Evolutionary conservation across 2,113 vertebrate species (phyloP), one percentile per base, ranked within the genome.

Genomic region (Paraplagusia blochii): DNA sequence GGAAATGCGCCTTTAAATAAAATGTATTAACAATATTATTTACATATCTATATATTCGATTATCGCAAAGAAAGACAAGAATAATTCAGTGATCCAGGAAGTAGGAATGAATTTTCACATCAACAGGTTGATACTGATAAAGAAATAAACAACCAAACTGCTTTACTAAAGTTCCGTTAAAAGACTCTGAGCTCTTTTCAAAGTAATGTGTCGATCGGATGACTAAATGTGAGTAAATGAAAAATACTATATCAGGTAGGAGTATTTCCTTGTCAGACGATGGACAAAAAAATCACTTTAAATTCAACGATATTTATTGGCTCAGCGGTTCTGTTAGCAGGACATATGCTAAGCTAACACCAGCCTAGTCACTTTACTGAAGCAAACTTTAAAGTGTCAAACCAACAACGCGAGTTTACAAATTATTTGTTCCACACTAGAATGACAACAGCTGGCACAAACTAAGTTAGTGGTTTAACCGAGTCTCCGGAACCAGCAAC

Each of bases 321-420:
- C 62, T 47, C 18, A 63, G 66, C 11, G 36, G 8, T 10, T 0
- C 47, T 42, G 63, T 63, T 70, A 68, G 34, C 33, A 51, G 44
- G 64, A 53, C 55, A 74, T 13, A 18, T 2, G 52, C 52, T 54
- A 62, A 9, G 75, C 74, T 73, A 76, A 58, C 58, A n/a, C 0
- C 7, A 13, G 1, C 18, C 67, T 68, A 57, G 48, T 69, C 54
- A 38, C 16, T 42, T 17, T 50, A 68, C 44, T 44, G 15, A 8
- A 13, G 1, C 1, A 8, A n/a, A 11, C 7, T 12, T 29, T n/a
- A 17, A 77, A 74, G 71, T 79, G 75, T 60, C 12, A 36, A 66
- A 13, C 65, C 52, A 45, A 11, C 36, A 7, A 60, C 7, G 10
- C 1, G 59, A 14, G 54, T 7, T 16, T 52, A 62, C 11, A 22